Conservation (phyloP, 2,113 vertebrate species). For the Sylvia atricapilla region DNA sequence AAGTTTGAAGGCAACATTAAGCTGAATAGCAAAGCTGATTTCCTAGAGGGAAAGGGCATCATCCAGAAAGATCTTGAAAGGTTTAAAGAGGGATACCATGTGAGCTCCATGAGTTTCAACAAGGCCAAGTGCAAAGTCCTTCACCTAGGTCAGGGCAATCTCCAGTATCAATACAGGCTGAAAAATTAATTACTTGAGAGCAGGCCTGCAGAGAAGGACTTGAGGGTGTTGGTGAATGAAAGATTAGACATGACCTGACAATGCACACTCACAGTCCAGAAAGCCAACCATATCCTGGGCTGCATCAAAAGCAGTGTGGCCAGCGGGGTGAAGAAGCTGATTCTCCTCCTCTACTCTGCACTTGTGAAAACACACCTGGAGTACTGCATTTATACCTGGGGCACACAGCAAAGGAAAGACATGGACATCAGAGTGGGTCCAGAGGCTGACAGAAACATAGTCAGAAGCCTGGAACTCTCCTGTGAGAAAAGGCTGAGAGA, state of each 20-base stretch:
- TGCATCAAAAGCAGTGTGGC: not conserved
- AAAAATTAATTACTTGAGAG: not conserved
- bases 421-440: not conserved
- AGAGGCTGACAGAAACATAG: not conserved
- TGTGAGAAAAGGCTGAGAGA: not conserved
- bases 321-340: not conserved
- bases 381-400: not conserved
- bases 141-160: not conserved
- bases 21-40: not conserved
- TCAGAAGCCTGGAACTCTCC: not conserved
- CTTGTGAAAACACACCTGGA: not conserved
- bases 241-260: not conserved
- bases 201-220: not conserved
- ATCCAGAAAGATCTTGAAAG: not conserved
- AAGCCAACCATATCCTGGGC: fast-evolving
- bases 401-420: not conserved
- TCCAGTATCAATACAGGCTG: not conserved
- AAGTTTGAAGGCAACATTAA: not conserved
- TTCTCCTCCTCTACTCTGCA: not conserved
- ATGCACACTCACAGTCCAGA: not conserved
- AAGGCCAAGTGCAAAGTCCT: not conserved
- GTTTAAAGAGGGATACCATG: fast-evolving
- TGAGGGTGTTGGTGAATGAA: not conserved
- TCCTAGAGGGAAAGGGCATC: not conserved
- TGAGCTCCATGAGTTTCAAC: not conserved